Conservation (phyloP, 2,888 invertebrate genomes). For the Epinotia brunnichana region DNA sequence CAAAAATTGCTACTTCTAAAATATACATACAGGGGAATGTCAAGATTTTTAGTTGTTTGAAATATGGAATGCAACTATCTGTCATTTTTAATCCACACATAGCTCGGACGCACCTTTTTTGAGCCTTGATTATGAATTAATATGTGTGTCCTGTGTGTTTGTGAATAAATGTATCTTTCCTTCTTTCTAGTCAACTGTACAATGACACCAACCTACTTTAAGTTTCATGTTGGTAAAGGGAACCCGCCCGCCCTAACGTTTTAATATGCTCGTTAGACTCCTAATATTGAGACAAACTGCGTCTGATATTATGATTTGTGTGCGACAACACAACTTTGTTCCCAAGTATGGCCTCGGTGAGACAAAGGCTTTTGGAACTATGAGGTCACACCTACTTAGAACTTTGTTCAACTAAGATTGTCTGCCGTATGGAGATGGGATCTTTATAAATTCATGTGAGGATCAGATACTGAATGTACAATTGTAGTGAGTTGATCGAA, state of each 20-base stretch:
- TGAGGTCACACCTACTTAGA: background rate
- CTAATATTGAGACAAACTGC: conserved; percentile 37
- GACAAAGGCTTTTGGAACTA: background rate
- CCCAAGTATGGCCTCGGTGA: background rate
- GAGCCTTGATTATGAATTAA: too few species aligned
- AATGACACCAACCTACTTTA: background rate
- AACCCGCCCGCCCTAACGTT: conserved; percentile 17
- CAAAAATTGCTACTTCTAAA: too few species aligned
- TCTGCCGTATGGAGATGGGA: background rate
- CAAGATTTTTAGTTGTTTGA: too few species aligned
- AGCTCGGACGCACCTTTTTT: too few species aligned
- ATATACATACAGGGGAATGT: too few species aligned
- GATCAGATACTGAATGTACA: background rate
- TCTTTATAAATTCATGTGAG: conserved; percentile 2
- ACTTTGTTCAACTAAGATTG: background rate
- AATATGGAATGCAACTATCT: too few species aligned
- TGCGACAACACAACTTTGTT: background rate
- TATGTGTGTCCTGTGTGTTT: too few species aligned
- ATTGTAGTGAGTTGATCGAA: background rate
- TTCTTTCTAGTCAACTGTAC: too few species aligned
- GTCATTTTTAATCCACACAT: too few species aligned
- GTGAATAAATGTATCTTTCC: too few species aligned
- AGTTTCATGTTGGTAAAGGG: background rate
- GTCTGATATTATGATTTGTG: conserved; percentile 43
- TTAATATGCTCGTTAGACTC: conserved; percentile 19